Evolutionary conservation across 2,113 vertebrate genomes (phyloP).

Genomic region (Amphiprion percula): DNA sequence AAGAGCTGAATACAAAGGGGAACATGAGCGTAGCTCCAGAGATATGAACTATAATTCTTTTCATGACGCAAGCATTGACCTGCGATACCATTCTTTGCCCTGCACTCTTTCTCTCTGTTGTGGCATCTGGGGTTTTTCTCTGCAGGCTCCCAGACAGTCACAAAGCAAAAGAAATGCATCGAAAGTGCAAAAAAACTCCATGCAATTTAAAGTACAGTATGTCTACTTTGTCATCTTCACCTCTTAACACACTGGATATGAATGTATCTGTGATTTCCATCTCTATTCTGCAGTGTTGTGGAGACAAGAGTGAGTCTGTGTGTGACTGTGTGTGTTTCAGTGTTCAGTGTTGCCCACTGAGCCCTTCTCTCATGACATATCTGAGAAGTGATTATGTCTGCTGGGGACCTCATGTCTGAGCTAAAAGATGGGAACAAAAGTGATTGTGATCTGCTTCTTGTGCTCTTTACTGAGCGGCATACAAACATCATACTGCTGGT

Average conservation of each 20-base stretch:
- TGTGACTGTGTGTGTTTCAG: slow-evolving; percentile 12
- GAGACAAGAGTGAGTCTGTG: slow-evolving; percentile 8
- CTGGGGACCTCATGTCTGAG: slow-evolving; percentile 36
- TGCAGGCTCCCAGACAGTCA: slow-evolving; percentile 27
- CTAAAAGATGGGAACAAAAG: slow-evolving; percentile 43
- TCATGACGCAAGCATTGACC: slow-evolving; percentile 70
- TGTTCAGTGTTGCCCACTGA: slow-evolving; percentile 39
- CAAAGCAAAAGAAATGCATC: slow-evolving; percentile 39
- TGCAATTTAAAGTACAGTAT: slow-evolving; percentile 43
- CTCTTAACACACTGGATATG: slow-evolving; percentile 17
- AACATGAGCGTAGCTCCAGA: slow-evolving; percentile 54
- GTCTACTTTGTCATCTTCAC: slow-evolving; percentile 16
- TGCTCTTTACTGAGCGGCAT: slow-evolving; percentile 49
- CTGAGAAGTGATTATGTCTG: slow-evolving; percentile 47
- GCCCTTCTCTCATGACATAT: slow-evolving; percentile 39
- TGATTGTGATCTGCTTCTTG: slow-evolving; percentile 52
- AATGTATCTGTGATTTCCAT: slow-evolving; percentile 39
- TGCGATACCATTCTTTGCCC: slow-evolving; percentile 41
- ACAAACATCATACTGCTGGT: slow-evolving; percentile 11
- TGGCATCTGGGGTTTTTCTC: slow-evolving; percentile 37
- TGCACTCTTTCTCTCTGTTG: slow-evolving; percentile 33
- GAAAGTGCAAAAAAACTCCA: slow-evolving; percentile 26
- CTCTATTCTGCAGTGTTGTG: slow-evolving; percentile 24
- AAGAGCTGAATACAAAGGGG: slow-evolving; percentile 72
- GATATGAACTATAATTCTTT: slow-evolving; percentile 76